phyloP scores from a whole-genome alignment of 2,888 invertebrate genomes.

The Halocaridina rubra region DNA sequence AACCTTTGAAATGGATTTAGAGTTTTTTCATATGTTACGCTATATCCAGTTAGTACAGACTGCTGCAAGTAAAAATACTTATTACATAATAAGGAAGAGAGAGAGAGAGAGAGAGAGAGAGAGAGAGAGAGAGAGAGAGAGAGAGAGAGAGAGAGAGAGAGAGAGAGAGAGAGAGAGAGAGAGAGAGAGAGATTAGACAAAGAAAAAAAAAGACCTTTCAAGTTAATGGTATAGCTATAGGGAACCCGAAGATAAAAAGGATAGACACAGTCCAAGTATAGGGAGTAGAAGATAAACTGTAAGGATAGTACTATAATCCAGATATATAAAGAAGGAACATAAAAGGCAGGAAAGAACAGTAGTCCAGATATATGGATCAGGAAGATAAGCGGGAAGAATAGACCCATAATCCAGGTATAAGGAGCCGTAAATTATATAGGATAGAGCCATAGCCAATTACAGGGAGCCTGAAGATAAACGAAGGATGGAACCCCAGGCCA shows the following conservation, averaged over 20 bases:
- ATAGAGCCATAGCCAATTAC: no score
- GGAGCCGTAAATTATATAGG: no score
- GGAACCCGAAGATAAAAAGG: not conserved
- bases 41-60: no score
- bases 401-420: no score
- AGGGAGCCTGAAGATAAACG: no score
- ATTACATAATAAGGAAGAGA: not conserved
- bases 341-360: not conserved
- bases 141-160: not conserved
- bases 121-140: slow-evolving; percentile 5
- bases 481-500: no score
- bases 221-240: not conserved
- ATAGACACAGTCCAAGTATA: not conserved
- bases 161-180: not conserved
- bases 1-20: no score
- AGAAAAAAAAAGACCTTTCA: no score
- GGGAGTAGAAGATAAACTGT: not conserved
- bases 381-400: no score
- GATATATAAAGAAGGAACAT: not conserved
- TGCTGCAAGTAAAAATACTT: not conserved
- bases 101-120: not conserved
- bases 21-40: no score
- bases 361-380: not conserved
- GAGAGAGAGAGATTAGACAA: not conserved
- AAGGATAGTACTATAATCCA: not conserved